phyloP scores from a whole-genome alignment of 2,797 vertebrate species.

The Emydoidea blandingii region DNA sequence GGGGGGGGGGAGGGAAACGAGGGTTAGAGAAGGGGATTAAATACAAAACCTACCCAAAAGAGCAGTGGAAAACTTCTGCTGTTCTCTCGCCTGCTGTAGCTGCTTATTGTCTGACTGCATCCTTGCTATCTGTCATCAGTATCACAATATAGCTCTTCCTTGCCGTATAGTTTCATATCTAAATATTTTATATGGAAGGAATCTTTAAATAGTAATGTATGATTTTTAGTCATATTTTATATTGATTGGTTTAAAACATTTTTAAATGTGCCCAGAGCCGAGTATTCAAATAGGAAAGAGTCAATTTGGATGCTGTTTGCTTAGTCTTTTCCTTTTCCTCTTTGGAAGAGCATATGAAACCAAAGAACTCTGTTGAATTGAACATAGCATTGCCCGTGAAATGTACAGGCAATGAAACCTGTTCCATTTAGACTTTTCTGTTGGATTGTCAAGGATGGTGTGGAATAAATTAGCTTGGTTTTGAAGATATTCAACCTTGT shows the following conservation, averaged over 20 bases:
- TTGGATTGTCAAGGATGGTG: neutral
- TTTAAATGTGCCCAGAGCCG: neutral
- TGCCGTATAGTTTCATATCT: neutral
- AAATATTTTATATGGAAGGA: neutral
- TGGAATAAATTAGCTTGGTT: neutral
- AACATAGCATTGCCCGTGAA: neutral
- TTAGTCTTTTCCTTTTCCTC: neutral
- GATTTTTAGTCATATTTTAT: neutral
- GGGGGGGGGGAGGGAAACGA: too few species aligned
- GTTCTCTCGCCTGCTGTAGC: neutral
- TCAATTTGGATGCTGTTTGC: neutral
- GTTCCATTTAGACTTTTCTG: neutral
- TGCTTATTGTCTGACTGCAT: neutral
- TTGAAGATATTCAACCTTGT: neutral
- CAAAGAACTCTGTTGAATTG: neutral
- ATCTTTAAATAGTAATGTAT: neutral
- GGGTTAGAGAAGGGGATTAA: neutral
- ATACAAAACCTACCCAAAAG: neutral
- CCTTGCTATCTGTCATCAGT: neutral
- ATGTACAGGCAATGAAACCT: neutral
- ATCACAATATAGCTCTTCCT: neutral
- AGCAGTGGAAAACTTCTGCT: neutral
- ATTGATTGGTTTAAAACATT: neutral
- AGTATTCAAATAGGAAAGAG: neutral
- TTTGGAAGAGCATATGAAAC: neutral